These are phyloP conservation scores for Rhynchotus rufescens DNA, from an alignment of 2,797 vertebrate genomes.

Conservation along the genomic window DNA sequence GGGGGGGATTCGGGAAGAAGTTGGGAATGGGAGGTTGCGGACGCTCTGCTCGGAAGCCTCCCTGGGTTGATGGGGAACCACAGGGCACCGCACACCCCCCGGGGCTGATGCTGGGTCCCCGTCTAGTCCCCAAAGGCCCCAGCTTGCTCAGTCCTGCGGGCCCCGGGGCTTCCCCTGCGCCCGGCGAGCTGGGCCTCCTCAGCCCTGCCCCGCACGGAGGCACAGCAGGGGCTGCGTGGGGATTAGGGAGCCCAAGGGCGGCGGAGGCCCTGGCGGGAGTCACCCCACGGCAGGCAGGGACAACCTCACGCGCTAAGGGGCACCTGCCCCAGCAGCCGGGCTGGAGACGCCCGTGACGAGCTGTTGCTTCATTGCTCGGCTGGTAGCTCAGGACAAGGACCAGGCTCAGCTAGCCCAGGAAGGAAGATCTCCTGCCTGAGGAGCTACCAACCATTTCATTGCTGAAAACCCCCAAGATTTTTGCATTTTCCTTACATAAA, in stretches of 20 bases:
- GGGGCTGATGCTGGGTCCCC: too few species aligned
- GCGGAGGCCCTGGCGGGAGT: not conserved
- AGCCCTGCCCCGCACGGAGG: not conserved
- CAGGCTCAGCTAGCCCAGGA: not conserved
- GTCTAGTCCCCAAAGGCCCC: not conserved
- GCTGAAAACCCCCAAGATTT: not conserved
- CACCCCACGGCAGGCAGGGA: not conserved
- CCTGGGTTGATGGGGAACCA: not conserved
- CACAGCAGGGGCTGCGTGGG: not conserved
- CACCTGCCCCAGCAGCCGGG: not conserved
- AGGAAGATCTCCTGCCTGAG: not conserved
- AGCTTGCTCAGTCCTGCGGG: not conserved
- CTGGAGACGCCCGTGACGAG: not conserved
- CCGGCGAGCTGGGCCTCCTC: not conserved
- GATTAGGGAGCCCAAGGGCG: constrained; percentile 31
- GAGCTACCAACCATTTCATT: not conserved
- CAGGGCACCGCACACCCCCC: too few species aligned
- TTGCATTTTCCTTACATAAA: not conserved
- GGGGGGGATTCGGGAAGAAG: constrained; percentile 54
- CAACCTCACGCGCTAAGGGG: not conserved
- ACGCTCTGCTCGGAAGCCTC: not conserved
- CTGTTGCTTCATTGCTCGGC: not conserved
- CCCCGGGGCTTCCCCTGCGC: not conserved
- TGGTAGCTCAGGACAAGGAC: not conserved
- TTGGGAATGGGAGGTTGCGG: constrained; percentile 39